Evolutionary conservation across 1,140 invertebrate genomes (phyloP).

Genomic region (Neelides sp.): DNA sequence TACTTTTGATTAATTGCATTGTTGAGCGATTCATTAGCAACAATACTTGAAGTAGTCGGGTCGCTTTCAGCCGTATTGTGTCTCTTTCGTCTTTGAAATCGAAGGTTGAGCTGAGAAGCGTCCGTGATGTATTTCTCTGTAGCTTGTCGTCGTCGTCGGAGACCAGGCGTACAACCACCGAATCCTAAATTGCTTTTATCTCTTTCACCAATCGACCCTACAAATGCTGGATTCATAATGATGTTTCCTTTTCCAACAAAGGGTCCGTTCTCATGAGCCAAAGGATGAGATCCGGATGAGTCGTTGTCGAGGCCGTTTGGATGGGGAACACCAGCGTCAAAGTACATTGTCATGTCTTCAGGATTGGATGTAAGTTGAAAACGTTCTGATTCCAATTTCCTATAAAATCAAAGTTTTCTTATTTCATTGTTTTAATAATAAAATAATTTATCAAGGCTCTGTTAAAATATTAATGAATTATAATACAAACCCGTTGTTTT

Average conservation of each 20-base stretch:
- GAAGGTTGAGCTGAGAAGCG: constrained; percentile 54
- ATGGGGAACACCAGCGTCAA: constrained; percentile 27
- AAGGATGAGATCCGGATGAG: constrained; percentile 28
- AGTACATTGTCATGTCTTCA: constrained; percentile 28
- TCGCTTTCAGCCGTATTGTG: constrained; percentile 21
- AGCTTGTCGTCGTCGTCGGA: constrained; percentile 49
- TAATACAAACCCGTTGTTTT: too few species aligned
- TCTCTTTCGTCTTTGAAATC: constrained; percentile 52
- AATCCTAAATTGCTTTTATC: constrained; percentile 13
- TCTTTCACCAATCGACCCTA: too few species aligned
- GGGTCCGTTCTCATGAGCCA: too few species aligned
- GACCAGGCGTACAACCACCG: constrained; percentile 45
- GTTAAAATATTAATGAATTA: neutral
- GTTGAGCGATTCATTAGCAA: neutral
- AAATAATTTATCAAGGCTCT: neutral
- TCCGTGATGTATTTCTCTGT: constrained; percentile 62
- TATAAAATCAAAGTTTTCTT: constrained; percentile 2
- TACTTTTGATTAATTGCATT: constrained; percentile 10
- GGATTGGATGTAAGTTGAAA: constrained; percentile 17
- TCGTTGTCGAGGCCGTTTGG: constrained; percentile 24
- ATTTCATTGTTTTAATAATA: neutral
- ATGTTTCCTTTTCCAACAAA: too few species aligned
- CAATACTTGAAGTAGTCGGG: neutral
- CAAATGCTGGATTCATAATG: too few species aligned
- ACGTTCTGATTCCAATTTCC: constrained; percentile 16